Conservation (phyloP, 2,113 vertebrate genomes). For the Podiceps cristatus region DNA sequence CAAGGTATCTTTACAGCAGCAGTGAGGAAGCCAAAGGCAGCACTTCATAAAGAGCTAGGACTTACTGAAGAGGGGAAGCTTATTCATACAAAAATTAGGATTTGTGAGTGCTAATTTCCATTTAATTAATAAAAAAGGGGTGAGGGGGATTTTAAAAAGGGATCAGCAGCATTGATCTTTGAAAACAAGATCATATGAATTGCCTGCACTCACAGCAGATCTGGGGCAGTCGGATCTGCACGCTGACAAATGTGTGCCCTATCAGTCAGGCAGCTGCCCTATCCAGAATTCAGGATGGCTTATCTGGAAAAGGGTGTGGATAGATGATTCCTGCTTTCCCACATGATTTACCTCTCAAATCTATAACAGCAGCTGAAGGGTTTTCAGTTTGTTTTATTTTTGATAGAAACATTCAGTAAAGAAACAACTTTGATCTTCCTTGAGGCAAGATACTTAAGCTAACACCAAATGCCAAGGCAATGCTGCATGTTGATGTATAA, state of each 20-base stretch:
- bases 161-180: neutral
- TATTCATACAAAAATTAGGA: neutral
- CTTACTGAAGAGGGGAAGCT: neutral
- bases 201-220: neutral
- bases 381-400: neutral
- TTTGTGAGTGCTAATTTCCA: neutral
- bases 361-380: neutral
- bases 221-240: neutral
- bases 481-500: neutral
- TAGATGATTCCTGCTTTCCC: neutral
- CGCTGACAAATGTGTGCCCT: neutral
- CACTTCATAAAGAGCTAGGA: slow-evolving; percentile 13
- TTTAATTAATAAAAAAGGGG: slow-evolving; percentile 27
- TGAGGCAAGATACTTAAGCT: neutral
- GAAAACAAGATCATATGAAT: neutral
- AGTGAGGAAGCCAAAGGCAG: neutral
- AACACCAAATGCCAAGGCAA: neutral
- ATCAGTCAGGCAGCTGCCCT: neutral
- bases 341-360: neutral
- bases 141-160: neutral
- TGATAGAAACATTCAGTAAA: neutral
- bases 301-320: neutral
- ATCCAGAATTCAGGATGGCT: neutral
- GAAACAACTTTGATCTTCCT: neutral
- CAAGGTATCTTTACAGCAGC: neutral